A percentile compares a stretch with the other conserved stretches of the same genome.
phyloP scores from a whole-genome alignment of 2,113 vertebrate species.

The Tor tambroides region DNA sequence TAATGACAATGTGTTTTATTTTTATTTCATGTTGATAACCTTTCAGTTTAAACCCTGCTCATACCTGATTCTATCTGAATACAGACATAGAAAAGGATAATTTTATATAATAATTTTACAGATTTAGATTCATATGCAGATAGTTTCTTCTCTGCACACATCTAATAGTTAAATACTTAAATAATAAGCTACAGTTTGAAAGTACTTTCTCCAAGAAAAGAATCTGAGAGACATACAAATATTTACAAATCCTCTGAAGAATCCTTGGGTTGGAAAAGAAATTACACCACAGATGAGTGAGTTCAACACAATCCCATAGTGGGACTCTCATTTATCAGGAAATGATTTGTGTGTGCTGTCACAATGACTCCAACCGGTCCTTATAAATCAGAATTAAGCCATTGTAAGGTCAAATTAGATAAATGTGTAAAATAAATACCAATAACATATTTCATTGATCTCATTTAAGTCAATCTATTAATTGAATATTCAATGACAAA shows the following conservation, averaged over 20 bases:
- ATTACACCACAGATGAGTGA: background rate
- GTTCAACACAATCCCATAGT: background rate
- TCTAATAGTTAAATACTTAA: no score
- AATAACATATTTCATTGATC: background rate
- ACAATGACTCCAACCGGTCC: background rate
- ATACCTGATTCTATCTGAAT: no score
- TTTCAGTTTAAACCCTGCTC: no score
- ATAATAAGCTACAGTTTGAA: no score
- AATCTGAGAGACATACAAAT: background rate
- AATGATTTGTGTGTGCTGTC: background rate
- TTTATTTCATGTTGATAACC: no score
- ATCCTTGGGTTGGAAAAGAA: background rate
- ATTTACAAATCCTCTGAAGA: background rate
- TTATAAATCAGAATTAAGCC: background rate
- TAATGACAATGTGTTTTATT: no score
- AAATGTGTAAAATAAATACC: background rate
- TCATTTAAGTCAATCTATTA: background rate
- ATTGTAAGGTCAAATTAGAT: background rate
- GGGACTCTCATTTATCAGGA: background rate
- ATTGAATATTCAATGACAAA: background rate
- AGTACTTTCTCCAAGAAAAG: no score
- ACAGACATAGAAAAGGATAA: no score
- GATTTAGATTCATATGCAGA: no score
- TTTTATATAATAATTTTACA: no score
- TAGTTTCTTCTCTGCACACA: no score